Base-by-base conservation (phyloP, 2,888 invertebrate genomes). In the Notodonta dromedarius region DNA sequence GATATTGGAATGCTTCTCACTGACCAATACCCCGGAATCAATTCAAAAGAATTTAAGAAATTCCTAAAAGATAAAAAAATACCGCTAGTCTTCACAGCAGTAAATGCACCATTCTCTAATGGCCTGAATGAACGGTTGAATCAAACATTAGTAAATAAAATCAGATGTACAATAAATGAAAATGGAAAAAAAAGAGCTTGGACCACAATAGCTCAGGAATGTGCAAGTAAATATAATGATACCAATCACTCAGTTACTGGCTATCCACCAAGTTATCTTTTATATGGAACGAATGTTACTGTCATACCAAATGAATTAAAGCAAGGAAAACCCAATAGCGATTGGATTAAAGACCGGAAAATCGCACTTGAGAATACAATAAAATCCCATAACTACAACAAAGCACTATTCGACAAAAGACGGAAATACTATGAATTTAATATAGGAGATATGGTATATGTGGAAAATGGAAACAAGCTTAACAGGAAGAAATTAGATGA, bases 101-200 rank as follows among this genome's bases (percentile, higher is more conserved):
- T 50, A 14, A 50, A 50, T 14, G 12, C 50, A 14, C 50, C 50
- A 13, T 50, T 50, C 14, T 50, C 50, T n/a, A 50, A 50, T 50
- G n/a, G 50, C 7, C 14, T 50, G 4, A 52, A 57, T 9, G 16
- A 52, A 44, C 48, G 14, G 35, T 5, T 35, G 35, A 35, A 35
- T 35, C 35, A 35, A 35, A 35, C 35, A 35, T 12, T 58, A 11
- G 51, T 54, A n/a, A 56, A 60, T 60, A 56, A 60, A 52, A 60
- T 59, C 11, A 48, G 59, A 50, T 59, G 55, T 32, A 55, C 48
- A 54, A 32, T 56, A 42, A 60, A 56, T 51, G 56, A 56, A 56
- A 56, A 56, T 4, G 11, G 24, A 5, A 12, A 32, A 35, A 60
- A 50, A 42, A 13, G 8, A 52, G 52, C 56, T 4, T 56, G 51